Conservation (phyloP, 2,797 vertebrate species). For the Rhyacichthys aspro region DNA sequence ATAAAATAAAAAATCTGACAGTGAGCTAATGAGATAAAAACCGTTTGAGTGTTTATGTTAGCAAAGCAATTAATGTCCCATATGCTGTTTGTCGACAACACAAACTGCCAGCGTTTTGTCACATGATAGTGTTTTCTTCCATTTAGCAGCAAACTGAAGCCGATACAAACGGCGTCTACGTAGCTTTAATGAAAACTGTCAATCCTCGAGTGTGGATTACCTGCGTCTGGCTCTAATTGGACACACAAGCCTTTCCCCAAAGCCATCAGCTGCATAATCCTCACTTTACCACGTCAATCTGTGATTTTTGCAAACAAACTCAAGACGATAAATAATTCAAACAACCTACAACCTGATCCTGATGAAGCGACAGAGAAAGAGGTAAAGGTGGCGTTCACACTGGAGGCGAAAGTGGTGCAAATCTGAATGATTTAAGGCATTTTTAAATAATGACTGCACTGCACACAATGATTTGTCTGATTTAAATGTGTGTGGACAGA, state of each 20-base stretch:
- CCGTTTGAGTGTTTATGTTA: slow-evolving; percentile 10
- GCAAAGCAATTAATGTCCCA: slow-evolving; percentile 20
- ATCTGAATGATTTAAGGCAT: no score
- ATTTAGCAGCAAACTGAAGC: not conserved
- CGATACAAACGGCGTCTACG: not conserved
- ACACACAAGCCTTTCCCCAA: not conserved
- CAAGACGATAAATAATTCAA: no score
- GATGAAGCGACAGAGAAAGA: no score
- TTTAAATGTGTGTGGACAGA: no score
- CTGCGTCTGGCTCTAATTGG: not conserved
- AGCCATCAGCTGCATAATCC: no score
- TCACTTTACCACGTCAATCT: no score
- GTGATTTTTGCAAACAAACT: no score
- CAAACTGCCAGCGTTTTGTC: not conserved
- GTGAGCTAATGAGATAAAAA: slow-evolving; percentile 4
- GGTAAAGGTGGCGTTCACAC: no score
- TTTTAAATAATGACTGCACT: no score
- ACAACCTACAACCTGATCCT: no score
- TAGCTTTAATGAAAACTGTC: not conserved
- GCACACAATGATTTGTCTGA: no score
- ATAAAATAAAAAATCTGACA: slow-evolving; percentile 11
- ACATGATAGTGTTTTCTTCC: not conserved
- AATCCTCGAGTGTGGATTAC: not conserved
- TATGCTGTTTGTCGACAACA: slow-evolving; percentile 5
- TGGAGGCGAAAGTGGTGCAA: no score